Conservation (phyloP, 2,113 vertebrate species). For the Caranx melampygus region DNA sequence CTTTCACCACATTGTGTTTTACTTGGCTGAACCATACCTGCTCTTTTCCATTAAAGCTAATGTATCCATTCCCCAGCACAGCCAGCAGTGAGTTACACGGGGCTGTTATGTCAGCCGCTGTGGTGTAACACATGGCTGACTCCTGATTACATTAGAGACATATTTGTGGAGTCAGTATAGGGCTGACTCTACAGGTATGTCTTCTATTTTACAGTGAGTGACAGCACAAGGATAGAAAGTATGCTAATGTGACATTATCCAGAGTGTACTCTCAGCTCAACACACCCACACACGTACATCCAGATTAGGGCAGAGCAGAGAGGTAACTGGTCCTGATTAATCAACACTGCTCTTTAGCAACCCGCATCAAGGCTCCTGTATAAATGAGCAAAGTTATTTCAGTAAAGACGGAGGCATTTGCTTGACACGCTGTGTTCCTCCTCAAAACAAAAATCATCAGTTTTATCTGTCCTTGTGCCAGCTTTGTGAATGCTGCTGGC, state of each 20-base stretch:
- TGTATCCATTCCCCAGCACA: conserved; percentile 19
- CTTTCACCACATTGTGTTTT: conserved; percentile 9
- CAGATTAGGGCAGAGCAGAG: conserved; percentile 23
- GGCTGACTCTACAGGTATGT: conserved; percentile 51
- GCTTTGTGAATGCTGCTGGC: conserved; percentile 24
- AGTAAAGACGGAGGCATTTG: conserved; percentile 19
- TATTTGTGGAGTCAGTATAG: conserved; percentile 46
- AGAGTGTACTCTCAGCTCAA: conserved; percentile 9
- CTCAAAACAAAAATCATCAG: conserved; percentile 11
- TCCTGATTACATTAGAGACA: conserved; percentile 59
- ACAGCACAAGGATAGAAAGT: conserved; percentile 36
- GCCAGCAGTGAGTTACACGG: background rate
- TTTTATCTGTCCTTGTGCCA: background rate
- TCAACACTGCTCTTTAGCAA: conserved; percentile 37
- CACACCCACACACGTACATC: conserved; percentile 17
- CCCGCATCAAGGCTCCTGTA: background rate
- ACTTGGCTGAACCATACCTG: conserved; percentile 28
- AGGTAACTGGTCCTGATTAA: conserved; percentile 45
- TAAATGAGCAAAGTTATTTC: conserved; percentile 40
- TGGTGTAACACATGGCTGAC: conserved; percentile 55
- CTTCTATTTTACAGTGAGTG: conserved; percentile 56
- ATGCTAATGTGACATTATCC: conserved; percentile 75
- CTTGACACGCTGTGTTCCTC: background rate
- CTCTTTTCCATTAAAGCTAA: conserved; percentile 46
- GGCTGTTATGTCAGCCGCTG: conserved; percentile 31